A percentile compares a stretch with the other conserved stretches of the same genome.
Evolutionary conservation across 2,797 vertebrate genomes (phyloP).

Genomic region (Falco berigora): DNA sequence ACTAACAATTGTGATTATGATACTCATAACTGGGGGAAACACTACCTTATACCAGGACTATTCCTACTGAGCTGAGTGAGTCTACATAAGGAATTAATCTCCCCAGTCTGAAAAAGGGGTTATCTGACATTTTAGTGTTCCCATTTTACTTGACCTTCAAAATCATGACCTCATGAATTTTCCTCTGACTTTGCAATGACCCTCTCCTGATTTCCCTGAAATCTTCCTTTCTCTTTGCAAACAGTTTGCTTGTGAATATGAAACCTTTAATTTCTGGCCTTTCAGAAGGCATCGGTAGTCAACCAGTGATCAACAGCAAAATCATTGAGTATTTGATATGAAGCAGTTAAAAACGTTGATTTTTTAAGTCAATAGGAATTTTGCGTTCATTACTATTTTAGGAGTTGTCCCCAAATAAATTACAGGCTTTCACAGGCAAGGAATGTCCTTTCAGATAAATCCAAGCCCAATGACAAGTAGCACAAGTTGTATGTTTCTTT

Average conservation of each 20-base stretch:
- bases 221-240: not conserved
- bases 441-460: not conserved
- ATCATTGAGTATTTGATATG: not conserved
- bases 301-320: not conserved
- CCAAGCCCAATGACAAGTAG: not conserved
- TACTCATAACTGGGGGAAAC: not conserved
- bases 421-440: not conserved
- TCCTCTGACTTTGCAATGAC: not conserved
- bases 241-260: not conserved
- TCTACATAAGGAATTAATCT: not conserved
- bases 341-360: not conserved
- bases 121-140: not conserved
- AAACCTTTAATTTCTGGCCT: not conserved
- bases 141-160: not conserved
- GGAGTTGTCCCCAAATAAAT: not conserved
- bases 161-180: not conserved
- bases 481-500: not conserved
- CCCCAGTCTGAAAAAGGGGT: not conserved
- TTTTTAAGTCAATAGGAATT: not conserved
- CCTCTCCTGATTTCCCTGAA: not conserved
- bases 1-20: not conserved
- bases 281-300: not conserved
- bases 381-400: not conserved
- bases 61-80: not conserved
- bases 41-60: not conserved